Evolutionary conservation across 2,113 vertebrate genomes (phyloP).

Genomic region (Sorex araneus): DNA sequence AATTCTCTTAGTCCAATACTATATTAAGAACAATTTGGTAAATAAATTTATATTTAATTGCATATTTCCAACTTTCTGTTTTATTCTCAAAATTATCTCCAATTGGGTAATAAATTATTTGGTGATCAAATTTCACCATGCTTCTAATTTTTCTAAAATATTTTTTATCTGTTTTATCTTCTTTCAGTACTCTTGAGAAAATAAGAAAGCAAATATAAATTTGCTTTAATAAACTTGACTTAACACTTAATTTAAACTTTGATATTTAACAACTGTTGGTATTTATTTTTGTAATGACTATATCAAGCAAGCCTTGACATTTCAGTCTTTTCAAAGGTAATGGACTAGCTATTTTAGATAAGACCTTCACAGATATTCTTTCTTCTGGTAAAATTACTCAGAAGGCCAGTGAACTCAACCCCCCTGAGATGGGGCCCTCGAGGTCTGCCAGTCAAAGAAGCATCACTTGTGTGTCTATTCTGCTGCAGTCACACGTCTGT

Average conservation of each 20-base stretch:
- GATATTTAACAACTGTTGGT: not conserved
- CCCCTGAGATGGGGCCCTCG: not conserved
- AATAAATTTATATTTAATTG: not conserved
- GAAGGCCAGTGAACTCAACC: not conserved
- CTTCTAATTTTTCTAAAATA: conserved; percentile 1
- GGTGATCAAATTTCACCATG: not conserved
- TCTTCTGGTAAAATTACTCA: not conserved
- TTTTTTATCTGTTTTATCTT: not conserved
- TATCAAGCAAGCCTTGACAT: not conserved
- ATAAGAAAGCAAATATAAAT: not conserved
- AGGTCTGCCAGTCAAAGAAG: not conserved
- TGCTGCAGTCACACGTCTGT: not conserved
- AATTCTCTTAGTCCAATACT: not conserved
- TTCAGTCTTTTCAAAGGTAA: not conserved
- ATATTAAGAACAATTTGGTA: not conserved
- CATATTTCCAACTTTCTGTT: not conserved
- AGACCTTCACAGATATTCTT: not conserved
- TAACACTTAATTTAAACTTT: not conserved
- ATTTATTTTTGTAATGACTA: not conserved
- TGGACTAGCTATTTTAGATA: not conserved
- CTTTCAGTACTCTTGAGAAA: not conserved
- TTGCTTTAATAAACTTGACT: not conserved
- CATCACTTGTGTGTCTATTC: not conserved
- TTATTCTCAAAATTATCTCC: not conserved
- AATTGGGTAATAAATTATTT: not conserved